A percentile compares a stretch with the other conserved stretches of the same genome.
These are phyloP conservation scores for Rousettus leschenaultii DNA, from an alignment of 2,113 vertebrate genomes.

Conservation along the genomic window DNA sequence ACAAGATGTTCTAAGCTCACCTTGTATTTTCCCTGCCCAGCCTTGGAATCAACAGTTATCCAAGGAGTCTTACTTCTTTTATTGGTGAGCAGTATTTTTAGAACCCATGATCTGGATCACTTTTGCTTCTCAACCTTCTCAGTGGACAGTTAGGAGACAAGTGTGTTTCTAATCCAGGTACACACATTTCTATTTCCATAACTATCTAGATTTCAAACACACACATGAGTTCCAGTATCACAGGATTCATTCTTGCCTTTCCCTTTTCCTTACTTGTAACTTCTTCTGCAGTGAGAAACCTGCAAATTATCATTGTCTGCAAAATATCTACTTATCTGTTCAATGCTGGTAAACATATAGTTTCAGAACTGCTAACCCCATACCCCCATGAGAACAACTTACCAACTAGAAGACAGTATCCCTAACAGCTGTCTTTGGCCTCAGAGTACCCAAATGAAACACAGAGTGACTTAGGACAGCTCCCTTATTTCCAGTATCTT, in stretches of 20 bases:
- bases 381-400: background rate
- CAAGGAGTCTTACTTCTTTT: background rate
- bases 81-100: background rate
- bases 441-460: background rate
- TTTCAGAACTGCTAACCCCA: background rate
- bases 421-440: background rate
- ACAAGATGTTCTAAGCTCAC: background rate
- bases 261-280: background rate
- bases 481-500: background rate
- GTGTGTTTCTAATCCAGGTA: background rate
- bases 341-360: background rate
- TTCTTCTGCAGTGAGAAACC: background rate
- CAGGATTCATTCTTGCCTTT: background rate
- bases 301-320: background rate
- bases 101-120: background rate
- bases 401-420: background rate
- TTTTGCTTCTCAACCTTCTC: background rate
- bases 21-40: background rate
- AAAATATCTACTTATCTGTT: background rate
- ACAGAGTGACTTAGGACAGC: background rate
- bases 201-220: background rate
- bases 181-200: background rate
- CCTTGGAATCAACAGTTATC: background rate
- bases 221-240: background rate
- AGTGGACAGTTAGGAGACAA: background rate